These are phyloP conservation scores for Melozone crissalis DNA, from an alignment of 2,113 vertebrate genomes.

Conservation along the genomic window DNA sequence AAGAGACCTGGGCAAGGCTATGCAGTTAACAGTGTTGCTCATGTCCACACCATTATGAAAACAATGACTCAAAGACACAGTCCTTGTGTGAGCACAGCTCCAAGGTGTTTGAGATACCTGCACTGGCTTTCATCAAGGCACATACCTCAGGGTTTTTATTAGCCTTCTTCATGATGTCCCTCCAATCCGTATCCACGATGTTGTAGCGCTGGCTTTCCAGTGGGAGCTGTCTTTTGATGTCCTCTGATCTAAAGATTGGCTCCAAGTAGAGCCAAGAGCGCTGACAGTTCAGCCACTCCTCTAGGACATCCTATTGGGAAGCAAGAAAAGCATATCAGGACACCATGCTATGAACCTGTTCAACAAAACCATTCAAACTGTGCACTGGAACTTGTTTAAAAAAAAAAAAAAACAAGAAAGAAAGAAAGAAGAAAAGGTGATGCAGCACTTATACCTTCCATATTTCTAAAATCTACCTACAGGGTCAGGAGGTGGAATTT, in stretches of 20 bases:
- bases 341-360: neutral
- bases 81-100: neutral
- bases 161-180: conserved; percentile 83
- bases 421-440: neutral
- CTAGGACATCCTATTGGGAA: conserved; percentile 84
- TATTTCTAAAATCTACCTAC: neutral
- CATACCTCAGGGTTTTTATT: conserved; percentile 81
- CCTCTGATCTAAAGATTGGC: conserved; percentile 91
- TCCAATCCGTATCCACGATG: conserved; percentile 85
- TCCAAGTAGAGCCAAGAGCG: conserved; percentile 90
- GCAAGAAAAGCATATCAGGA: neutral
- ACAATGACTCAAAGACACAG: neutral
- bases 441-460: neutral
- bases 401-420: neutral
- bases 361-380: neutral
- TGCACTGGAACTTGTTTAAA: neutral
- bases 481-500: neutral
- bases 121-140: neutral
- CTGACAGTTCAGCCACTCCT: conserved; percentile 92
- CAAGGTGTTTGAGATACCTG: neutral
- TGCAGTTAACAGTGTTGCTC: neutral
- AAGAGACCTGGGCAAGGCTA: neutral
- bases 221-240: conserved; percentile 88
- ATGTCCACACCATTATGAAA: neutral
- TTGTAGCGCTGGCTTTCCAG: conserved; percentile 85